phyloP scores from a whole-genome alignment of 2,888 invertebrate species.

The Trissolcus japonicus region DNA sequence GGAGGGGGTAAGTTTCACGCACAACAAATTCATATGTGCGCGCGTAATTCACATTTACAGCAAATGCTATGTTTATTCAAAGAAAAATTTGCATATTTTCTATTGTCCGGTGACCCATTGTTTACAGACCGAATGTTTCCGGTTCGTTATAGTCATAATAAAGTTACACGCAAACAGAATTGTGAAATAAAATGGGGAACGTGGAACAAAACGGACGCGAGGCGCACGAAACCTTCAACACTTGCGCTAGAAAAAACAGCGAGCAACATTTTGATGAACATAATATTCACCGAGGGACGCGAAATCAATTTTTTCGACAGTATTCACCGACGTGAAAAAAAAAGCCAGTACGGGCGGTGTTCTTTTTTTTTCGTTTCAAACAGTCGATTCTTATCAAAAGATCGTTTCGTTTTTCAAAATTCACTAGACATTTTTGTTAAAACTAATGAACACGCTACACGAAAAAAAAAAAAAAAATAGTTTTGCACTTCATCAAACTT shows the following conservation, averaged over 20 bases:
- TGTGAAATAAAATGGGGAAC: conserved; percentile 56
- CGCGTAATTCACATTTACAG: conserved; percentile 55
- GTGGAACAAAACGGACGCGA: conserved; percentile 45
- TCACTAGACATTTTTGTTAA: too few relatives aligned
- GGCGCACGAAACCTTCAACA: conserved; percentile 21
- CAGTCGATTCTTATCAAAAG: not conserved
- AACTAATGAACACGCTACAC: too few relatives aligned
- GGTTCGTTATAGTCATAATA: conserved; percentile 58
- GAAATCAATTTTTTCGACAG: conserved; percentile 32
- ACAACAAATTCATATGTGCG: conserved; percentile 44
- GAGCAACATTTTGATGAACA: conserved; percentile 40
- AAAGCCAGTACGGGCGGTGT: not conserved
- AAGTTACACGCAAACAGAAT: conserved; percentile 58
- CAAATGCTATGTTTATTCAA: conserved; percentile 59
- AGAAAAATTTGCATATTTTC: conserved; percentile 59
- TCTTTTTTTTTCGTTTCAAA: not conserved
- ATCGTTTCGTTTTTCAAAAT: not conserved
- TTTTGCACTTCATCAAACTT: not conserved
- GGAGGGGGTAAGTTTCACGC: conserved; percentile 12
- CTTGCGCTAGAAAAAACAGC: conserved; percentile 32
- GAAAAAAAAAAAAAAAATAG: not conserved
- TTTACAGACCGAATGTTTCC: conserved; percentile 56
- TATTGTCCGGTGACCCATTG: conserved; percentile 55
- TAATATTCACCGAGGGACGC: conserved; percentile 28
- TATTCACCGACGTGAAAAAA: not conserved